Conservation (phyloP, 2,113 vertebrate species). For the Zosterops hypoxanthus region DNA sequence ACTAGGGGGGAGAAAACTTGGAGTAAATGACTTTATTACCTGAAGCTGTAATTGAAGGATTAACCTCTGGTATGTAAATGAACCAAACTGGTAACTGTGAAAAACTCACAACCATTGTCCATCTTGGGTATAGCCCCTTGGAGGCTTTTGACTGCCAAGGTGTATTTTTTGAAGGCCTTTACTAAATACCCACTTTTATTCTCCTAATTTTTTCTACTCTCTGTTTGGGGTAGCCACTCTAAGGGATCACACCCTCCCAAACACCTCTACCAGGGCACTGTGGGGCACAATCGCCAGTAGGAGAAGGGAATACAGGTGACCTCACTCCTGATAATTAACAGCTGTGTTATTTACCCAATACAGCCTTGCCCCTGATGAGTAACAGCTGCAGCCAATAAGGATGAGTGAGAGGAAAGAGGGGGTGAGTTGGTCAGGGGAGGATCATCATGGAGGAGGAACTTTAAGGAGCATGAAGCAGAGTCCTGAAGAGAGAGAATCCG, state of each 20-base stretch:
- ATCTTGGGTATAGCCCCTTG: neutral
- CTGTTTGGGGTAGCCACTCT: too few relatives aligned
- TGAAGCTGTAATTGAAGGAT: neutral
- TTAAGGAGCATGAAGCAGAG: neutral
- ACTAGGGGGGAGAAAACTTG: fast-evolving
- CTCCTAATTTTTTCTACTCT: neutral
- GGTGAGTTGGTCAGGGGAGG: neutral
- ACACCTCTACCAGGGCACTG: neutral
- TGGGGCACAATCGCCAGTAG: neutral
- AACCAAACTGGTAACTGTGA: neutral
- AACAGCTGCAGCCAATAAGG: too few relatives aligned
- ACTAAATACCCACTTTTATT: neutral
- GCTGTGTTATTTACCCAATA: neutral
- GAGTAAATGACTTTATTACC: neutral
- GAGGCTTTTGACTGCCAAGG: neutral
- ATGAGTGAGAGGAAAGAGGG: neutral
- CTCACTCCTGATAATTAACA: neutral
- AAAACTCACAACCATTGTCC: neutral
- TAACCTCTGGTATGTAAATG: neutral
- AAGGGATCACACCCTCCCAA: neutral
- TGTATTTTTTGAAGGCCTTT: too few relatives aligned
- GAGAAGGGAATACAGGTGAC: neutral
- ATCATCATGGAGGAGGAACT: too few relatives aligned
- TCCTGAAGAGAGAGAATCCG: too few relatives aligned
- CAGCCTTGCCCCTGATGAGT: neutral